Evolutionary conservation across 2,888 invertebrate species (phyloP).

Genomic region (Cactoblastis cactorum): DNA sequence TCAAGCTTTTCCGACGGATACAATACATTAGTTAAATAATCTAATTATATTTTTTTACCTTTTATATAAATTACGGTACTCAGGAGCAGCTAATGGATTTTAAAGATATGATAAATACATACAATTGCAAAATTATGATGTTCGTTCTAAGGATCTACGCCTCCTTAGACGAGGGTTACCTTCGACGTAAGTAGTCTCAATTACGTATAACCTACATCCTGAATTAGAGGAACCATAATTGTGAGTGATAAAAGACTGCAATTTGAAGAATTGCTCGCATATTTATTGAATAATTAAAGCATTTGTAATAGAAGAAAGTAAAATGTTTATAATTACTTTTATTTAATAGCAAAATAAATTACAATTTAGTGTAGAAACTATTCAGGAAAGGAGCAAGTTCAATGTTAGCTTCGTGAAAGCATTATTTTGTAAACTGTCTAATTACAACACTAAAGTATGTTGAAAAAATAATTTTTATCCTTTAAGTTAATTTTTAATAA

Average conservation of each 20-base stretch:
- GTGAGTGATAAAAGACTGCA: not conserved
- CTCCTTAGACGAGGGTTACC: not conserved
- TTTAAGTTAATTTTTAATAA: too few relatives aligned
- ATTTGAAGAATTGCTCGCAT: conserved; percentile 2
- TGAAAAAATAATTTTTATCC: too few relatives aligned
- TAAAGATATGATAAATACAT: not conserved
- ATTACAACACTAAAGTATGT: too few relatives aligned
- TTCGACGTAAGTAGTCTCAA: not conserved
- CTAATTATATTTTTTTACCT: too few relatives aligned
- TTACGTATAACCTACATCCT: conserved; percentile 8
- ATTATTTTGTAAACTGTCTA: too few relatives aligned
- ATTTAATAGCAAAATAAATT: too few relatives aligned
- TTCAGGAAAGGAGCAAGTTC: too few relatives aligned
- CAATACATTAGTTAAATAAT: not conserved
- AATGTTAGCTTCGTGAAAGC: too few relatives aligned
- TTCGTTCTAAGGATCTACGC: not conserved
- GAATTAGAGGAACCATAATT: conserved; percentile 3
- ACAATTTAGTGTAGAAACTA: too few relatives aligned
- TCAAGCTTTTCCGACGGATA: not conserved
- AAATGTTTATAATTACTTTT: not conserved
- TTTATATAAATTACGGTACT: not conserved
- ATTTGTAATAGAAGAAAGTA: not conserved
- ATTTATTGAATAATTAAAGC: not conserved
- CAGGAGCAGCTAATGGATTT: not conserved
- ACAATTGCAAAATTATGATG: not conserved